Base-by-base conservation (phyloP, 92 coral and sea anemone genomes). In the Phenganax subtilis region DNA sequence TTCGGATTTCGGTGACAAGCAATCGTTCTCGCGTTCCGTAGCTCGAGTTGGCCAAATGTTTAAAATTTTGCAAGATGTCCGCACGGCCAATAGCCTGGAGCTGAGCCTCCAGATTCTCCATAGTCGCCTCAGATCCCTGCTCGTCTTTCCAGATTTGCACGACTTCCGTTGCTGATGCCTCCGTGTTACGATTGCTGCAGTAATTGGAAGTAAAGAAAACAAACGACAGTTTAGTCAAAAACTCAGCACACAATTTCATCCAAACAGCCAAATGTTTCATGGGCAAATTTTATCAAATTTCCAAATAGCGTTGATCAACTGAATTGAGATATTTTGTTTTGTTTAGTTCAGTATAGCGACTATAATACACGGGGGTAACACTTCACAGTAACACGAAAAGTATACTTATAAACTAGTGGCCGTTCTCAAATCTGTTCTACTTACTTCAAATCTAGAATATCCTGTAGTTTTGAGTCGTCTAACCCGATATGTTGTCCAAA, bases 31-130 rank as follows among this genome's bases (percentile, higher is more conserved):
- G 88, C 20, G 92, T 76, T 5, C 81, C 81, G 81, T 93, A 93
- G 84, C 97, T 93, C n/a, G 94, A 88, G 80, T 96, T 92, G 7
- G 99, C 99, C 59, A 96, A 87, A 28, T 85, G 87, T 71, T 96
- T 96, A 88, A 96, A 96, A 60, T 96, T 90, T 3, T 86, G 85
- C 6, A 85, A 75, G 74, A 96, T 82, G 77, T 92, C 97, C 28
- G 86, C 96, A 54, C 99, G 92, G 71, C 91, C 92, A 67, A 88
- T 89, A 70, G 86, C 88, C 61, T 83, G 88, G 54, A 96, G 91
- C 20, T 96, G 93, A 62, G 84, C 71, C 78, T 96, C 97, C 37
- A 96, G 86, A 65, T 88, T 79, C 25, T 92, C 93, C 99, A 96
- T 92, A 64, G 81, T 91, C 65, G 99, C 97, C 75, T 94, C 96